A percentile compares a stretch with the other conserved stretches of the same genome.
Conservation (phyloP, 2,113 vertebrate species). For the Burhinus oedicnemus region DNA sequence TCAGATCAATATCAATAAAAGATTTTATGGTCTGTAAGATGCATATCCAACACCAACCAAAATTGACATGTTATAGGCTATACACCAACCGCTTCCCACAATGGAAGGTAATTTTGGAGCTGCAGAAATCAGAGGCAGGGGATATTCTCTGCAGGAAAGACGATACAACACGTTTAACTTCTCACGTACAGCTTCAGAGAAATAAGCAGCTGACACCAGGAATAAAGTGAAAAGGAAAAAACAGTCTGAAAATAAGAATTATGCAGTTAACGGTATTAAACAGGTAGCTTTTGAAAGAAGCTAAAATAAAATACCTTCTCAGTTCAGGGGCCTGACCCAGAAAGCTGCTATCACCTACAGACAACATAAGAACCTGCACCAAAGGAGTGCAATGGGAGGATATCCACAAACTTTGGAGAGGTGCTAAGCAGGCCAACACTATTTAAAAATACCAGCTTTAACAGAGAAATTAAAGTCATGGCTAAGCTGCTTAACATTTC, state of each 20-base stretch:
- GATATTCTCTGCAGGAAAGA: background rate
- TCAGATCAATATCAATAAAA: constrained; percentile 61
- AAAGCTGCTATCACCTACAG: background rate
- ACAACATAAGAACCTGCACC: background rate
- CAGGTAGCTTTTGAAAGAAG: background rate
- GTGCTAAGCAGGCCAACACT: background rate
- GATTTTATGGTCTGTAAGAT: constrained; percentile 52
- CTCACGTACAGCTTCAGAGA: background rate
- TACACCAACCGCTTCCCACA: background rate
- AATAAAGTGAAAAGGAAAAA: background rate
- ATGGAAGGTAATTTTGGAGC: constrained; percentile 4
- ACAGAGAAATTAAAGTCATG: constrained; percentile 38
- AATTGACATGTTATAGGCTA: constrained; percentile 50
- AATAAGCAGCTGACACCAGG: background rate
- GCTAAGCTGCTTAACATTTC: constrained; percentile 47
- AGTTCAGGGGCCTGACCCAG: background rate
- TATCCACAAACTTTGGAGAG: background rate
- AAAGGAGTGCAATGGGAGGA: background rate
- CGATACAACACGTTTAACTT: background rate
- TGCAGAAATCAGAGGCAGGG: background rate
- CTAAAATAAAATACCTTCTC: background rate
- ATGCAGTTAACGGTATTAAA: background rate
- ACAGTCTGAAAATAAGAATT: background rate
- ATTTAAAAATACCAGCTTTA: background rate
- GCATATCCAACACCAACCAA: constrained; percentile 42